These are phyloP conservation scores for Volucella bombylans DNA, from an alignment of 2,888 invertebrate genomes.

Conservation along the genomic window DNA sequence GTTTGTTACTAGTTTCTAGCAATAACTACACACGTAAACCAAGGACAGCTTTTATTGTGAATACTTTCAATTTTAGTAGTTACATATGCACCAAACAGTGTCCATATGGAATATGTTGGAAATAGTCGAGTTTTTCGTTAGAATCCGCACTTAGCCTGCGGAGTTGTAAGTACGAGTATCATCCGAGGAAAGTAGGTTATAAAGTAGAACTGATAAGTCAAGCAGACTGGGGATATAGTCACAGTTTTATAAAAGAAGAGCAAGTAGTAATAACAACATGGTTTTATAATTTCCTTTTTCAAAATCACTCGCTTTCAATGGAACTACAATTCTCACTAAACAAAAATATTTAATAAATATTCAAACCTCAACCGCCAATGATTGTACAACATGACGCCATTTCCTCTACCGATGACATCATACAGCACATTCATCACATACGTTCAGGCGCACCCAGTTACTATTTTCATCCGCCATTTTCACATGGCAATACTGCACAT, in stretches of 20 bases:
- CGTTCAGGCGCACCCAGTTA: conserved; percentile 21
- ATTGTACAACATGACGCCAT: background rate
- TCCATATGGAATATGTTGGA: no score
- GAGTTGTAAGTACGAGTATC: no score
- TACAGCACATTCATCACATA: conserved; percentile 24
- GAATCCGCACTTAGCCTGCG: no score
- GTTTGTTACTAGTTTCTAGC: no score
- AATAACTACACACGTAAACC: no score
- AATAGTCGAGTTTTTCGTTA: no score
- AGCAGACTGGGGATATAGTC: no score
- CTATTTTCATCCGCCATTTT: conserved; percentile 33
- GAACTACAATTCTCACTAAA: background rate
- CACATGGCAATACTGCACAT: conserved; percentile 44
- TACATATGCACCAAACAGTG: no score
- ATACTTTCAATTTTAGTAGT: no score
- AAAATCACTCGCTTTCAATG: background rate
- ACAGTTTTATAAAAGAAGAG: background rate
- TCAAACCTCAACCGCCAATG: conserved; percentile 5
- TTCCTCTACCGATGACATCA: background rate
- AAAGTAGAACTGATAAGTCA: no score
- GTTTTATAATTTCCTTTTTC: background rate
- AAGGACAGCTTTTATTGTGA: no score
- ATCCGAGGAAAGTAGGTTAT: no score
- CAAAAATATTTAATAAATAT: background rate
- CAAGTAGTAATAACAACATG: background rate